Conservation (phyloP, 2,888 invertebrate genomes). For the Cantharis rustica region DNA sequence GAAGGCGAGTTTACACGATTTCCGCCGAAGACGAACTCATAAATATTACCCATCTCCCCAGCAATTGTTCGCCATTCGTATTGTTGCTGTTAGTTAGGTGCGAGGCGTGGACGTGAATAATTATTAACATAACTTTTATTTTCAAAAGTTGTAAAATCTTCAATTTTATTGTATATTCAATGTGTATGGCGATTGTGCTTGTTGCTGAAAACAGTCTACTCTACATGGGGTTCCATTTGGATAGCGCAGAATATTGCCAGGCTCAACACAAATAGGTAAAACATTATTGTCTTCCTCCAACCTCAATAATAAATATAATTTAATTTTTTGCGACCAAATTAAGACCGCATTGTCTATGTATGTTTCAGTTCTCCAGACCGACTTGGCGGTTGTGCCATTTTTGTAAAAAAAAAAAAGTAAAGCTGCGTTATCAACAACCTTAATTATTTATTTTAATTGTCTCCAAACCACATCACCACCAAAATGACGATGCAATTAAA, state of each 20-base stretch:
- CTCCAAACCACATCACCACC: slow-evolving; percentile 78
- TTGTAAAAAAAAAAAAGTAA: not conserved
- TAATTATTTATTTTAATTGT: slow-evolving; percentile 27
- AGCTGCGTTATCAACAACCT: not conserved
- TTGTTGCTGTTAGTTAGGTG: not conserved
- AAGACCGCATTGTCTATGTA: not conserved
- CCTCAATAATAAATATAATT: no score
- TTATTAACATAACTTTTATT: not conserved
- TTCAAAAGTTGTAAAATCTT: not conserved
- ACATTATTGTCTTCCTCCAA: not conserved
- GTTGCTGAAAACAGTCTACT: slow-evolving; percentile 86
- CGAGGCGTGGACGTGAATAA: not conserved
- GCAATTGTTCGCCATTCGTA: not conserved
- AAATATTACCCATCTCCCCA: not conserved
- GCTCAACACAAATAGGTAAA: slow-evolving; percentile 91
- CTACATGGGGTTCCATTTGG: slow-evolving; percentile 98
- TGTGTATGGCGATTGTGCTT: slow-evolving; percentile 54
- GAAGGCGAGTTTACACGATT: not conserved
- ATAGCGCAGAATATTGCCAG: slow-evolving; percentile 98
- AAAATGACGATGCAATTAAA: slow-evolving; percentile 86
- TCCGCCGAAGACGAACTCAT: not conserved
- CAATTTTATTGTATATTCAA: slow-evolving; percentile 13
- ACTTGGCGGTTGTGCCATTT: not conserved
- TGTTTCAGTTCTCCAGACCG: not conserved
- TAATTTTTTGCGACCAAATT: not conserved